phyloP scores from a whole-genome alignment of 1,140 invertebrate species.

The Cardiocondyla obscurior region DNA sequence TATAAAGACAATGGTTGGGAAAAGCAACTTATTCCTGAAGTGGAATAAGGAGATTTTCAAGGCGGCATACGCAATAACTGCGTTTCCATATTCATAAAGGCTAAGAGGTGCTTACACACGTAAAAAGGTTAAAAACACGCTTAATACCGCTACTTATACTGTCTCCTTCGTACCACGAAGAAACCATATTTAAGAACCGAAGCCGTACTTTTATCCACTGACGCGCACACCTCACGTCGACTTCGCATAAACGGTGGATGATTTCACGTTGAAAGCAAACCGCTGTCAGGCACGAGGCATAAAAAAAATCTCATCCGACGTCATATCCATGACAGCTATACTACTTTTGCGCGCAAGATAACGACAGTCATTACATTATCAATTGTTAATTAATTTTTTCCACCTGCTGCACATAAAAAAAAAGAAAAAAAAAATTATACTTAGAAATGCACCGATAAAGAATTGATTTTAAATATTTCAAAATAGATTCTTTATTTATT shows the following conservation, averaged over 20 bases:
- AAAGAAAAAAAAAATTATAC: background rate
- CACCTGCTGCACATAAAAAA: background rate
- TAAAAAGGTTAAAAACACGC: conserved; percentile 46
- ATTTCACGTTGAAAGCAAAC: conserved; percentile 36
- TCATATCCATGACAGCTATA: background rate
- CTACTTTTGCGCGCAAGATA: background rate
- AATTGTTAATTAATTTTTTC: background rate
- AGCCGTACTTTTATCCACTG: conserved; percentile 55
- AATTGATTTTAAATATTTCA: background rate
- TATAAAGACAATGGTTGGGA: background rate
- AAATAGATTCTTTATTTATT: conserved; percentile 19
- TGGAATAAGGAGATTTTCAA: background rate
- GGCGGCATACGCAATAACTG: background rate
- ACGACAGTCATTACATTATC: background rate
- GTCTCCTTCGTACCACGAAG: conserved; percentile 52
- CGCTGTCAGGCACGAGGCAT: background rate
- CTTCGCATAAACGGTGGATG: background rate
- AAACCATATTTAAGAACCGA: conserved; percentile 75
- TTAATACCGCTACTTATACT: conserved; percentile 58
- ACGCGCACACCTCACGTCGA: background rate
- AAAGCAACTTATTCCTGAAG: background rate
- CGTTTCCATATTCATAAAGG: conserved; percentile 43
- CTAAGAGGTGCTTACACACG: conserved; percentile 34
- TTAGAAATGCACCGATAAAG: background rate
- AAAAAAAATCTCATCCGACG: background rate